Percentiles rank a stretch among this genome's conserved stretches.
These are phyloP conservation scores for Pteromalus puparum DNA, from an alignment of 1,140 invertebrate genomes.

Conservation along the genomic window DNA sequence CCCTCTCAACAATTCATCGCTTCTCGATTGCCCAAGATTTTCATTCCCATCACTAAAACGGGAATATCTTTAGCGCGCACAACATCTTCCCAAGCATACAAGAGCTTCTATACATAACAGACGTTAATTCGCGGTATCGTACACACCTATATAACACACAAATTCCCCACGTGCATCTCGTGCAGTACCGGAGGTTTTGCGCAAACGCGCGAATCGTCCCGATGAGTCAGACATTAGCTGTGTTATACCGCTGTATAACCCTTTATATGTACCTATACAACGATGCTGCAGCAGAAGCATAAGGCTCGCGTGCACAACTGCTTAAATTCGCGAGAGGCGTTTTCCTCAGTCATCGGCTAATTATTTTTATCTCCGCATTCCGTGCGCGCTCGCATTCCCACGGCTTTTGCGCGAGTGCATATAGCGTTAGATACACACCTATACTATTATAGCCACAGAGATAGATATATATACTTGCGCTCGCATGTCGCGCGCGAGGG, in stretches of 20 bases:
- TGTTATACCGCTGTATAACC: not conserved
- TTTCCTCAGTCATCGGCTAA: slow-evolving; percentile 48
- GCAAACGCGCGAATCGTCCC: not conserved
- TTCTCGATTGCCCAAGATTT: not conserved
- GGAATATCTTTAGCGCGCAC: not conserved
- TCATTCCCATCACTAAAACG: not conserved
- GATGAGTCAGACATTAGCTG: slow-evolving; percentile 21
- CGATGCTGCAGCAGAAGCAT: not conserved
- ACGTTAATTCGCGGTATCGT: not conserved
- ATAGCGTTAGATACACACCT: not conserved
- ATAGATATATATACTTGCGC: not conserved
- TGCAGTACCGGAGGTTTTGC: not conserved
- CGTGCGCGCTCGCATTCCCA: slow-evolving; percentile 30
- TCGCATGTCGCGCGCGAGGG: not conserved
- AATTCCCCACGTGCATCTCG: not conserved
- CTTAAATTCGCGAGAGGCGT: not conserved
- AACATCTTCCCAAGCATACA: not conserved
- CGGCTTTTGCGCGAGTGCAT: not conserved
- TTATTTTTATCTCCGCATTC: slow-evolving; percentile 56
- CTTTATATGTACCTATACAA: not conserved
- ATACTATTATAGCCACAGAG: not conserved
- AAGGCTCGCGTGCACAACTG: not conserved
- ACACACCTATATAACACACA: not conserved
- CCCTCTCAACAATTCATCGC: not conserved
- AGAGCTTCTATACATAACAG: not conserved